Conservation (phyloP, 2,113 vertebrate genomes). For the Cariama cristata region DNA sequence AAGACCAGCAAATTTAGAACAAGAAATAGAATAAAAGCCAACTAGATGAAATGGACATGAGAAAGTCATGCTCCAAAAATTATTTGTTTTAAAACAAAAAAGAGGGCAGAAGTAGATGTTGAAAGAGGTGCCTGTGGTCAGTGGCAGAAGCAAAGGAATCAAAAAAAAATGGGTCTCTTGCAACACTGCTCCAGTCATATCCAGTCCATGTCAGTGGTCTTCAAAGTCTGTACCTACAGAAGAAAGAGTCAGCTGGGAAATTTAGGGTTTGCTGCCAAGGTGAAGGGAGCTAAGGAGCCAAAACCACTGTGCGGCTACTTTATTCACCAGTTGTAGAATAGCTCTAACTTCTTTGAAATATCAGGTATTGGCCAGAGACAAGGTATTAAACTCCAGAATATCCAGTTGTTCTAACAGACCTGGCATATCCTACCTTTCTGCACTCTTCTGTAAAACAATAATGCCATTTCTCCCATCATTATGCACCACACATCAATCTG, state of each 20-base stretch:
- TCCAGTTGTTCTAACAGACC: not conserved
- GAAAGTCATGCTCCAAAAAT: not conserved
- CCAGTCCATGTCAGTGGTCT: not conserved
- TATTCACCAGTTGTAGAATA: not conserved
- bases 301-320: not conserved
- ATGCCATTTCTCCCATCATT: slow-evolving; percentile 37
- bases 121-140: not conserved
- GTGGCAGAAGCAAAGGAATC: not conserved
- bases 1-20: not conserved
- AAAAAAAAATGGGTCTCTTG: not conserved
- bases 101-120: not conserved
- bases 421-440: slow-evolving; percentile 8
- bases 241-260: not conserved
- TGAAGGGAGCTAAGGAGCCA: not conserved
- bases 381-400: not conserved
- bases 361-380: not conserved
- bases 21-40: not conserved
- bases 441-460: slow-evolving; percentile 9
- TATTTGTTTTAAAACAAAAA: not conserved
- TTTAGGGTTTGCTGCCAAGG: not conserved
- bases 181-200: not conserved
- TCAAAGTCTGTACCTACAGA: not conserved
- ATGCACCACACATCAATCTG: slow-evolving; percentile 57
- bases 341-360: not conserved
- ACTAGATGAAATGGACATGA: not conserved